These are phyloP conservation scores for Rhaphigaster nebulosa DNA, from an alignment of 2,888 invertebrate species.

Conservation along the genomic window DNA sequence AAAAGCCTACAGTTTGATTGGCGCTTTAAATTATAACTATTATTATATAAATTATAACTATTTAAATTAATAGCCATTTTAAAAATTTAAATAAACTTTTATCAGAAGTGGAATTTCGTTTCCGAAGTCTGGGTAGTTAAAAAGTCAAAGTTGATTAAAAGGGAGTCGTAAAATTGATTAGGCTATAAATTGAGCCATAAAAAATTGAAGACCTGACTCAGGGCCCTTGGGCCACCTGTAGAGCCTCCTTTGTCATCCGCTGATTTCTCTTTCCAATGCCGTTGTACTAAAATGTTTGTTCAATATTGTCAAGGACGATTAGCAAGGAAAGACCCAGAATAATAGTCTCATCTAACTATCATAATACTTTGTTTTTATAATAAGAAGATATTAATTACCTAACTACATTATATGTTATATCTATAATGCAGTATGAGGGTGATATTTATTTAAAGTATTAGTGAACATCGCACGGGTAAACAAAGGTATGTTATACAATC, in stretches of 20 bases:
- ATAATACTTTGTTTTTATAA: too few species aligned
- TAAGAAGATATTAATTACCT: too few species aligned
- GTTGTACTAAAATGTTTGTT: neutral
- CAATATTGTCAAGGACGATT: neutral
- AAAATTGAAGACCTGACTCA: neutral
- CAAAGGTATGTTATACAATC: too few species aligned
- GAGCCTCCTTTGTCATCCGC: neutral
- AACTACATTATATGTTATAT: too few species aligned
- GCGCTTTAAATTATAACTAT: neutral
- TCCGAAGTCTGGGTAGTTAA: neutral
- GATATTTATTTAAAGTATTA: too few species aligned
- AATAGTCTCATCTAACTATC: neutral
- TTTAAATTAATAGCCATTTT: neutral
- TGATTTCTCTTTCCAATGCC: neutral
- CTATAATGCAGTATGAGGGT: too few species aligned
- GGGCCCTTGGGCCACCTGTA: neutral
- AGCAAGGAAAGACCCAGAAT: neutral
- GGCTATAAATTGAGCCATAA: neutral
- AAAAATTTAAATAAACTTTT: neutral
- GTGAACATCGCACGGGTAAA: too few species aligned
- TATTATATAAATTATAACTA: too few species aligned
- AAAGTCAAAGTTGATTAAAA: conserved; percentile 5
- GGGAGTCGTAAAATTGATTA: neutral
- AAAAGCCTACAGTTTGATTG: neutral
- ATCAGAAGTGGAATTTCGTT: neutral